Evolutionary conservation across 1,140 invertebrate species (phyloP).

Genomic region (Oppia nitens): DNA sequence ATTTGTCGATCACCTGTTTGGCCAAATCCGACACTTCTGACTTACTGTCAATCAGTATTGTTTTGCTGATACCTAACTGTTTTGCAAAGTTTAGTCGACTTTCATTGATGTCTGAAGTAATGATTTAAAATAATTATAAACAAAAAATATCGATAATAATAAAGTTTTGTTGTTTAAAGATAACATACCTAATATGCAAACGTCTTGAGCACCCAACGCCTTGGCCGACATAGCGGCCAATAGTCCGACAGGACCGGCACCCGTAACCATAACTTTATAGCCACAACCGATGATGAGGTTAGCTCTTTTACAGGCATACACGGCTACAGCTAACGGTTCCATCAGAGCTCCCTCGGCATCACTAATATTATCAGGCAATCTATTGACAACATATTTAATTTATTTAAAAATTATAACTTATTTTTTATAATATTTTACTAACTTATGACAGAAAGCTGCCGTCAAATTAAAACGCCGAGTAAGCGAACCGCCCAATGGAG

Average conservation of each 20-base stretch:
- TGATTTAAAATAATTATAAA: background rate
- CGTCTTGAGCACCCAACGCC: slow-evolving; percentile 47
- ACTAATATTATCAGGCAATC: slow-evolving; percentile 62
- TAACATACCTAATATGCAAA: background rate
- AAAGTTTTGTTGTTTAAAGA: too few relatives aligned
- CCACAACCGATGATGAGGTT: slow-evolving; percentile 48
- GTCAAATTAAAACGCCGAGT: slow-evolving; percentile 19
- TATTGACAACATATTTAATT: background rate
- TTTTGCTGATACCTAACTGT: background rate
- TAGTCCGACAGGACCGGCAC: slow-evolving; percentile 77
- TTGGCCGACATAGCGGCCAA: slow-evolving; percentile 63
- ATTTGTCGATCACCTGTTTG: slow-evolving; percentile 37
- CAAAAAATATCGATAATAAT: too few relatives aligned
- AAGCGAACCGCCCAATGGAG: slow-evolving; percentile 25
- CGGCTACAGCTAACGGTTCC: slow-evolving; percentile 78
- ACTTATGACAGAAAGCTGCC: slow-evolving; percentile 24
- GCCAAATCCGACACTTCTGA: slow-evolving; percentile 27
- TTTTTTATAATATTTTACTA: slow-evolving; percentile 1
- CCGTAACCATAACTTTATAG: slow-evolving; percentile 61
- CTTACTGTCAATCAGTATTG: background rate
- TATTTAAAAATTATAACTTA: background rate
- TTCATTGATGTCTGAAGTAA: background rate
- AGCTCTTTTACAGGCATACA: slow-evolving; percentile 72
- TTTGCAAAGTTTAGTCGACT: background rate
- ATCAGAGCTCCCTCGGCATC: slow-evolving; percentile 82